These are phyloP conservation scores for Chaetodon trifascialis DNA, from an alignment of 2,113 vertebrate species.

Conservation along the genomic window DNA sequence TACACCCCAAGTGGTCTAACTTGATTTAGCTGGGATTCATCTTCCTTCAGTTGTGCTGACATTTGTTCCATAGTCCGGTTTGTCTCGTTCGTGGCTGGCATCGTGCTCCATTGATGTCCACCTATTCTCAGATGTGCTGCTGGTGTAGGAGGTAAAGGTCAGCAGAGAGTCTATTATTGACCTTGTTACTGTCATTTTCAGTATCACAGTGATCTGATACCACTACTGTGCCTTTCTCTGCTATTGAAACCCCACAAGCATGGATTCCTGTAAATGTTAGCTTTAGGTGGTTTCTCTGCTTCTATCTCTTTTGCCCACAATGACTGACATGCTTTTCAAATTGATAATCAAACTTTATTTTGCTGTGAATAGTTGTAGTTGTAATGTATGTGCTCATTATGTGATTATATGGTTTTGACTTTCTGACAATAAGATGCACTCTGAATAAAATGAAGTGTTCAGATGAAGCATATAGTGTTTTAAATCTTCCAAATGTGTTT, in stretches of 20 bases:
- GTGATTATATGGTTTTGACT: slow-evolving; percentile 8
- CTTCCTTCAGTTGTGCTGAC: slow-evolving; percentile 24
- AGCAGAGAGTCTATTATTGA: slow-evolving; percentile 56
- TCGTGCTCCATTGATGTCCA: background rate
- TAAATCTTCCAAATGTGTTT: background rate
- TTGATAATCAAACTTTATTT: slow-evolving; percentile 25
- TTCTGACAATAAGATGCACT: background rate
- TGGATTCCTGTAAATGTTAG: slow-evolving; percentile 79
- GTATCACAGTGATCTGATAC: slow-evolving; percentile 81
- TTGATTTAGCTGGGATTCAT: slow-evolving; percentile 17
- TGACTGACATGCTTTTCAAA: slow-evolving; percentile 48
- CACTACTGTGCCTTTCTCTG: slow-evolving; percentile 56
- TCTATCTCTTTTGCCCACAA: slow-evolving; percentile 42
- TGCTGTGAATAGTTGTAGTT: background rate
- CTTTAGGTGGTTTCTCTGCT: slow-evolving; percentile 71
- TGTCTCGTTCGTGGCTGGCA: background rate
- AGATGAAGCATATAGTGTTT: background rate
- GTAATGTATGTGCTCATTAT: background rate
- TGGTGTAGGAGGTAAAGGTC: slow-evolving; percentile 55
- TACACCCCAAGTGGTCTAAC: slow-evolving; percentile 20
- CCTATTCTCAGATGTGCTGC: slow-evolving; percentile 1
- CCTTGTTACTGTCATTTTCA: slow-evolving; percentile 70
- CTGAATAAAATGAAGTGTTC: background rate
- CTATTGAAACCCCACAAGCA: slow-evolving; percentile 66
- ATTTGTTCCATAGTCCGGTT: slow-evolving; percentile 19